Percentiles rank a stretch among this genome's conserved stretches.
Conservation (phyloP, 2,888 invertebrate genomes). For the Abrostola triplasia region DNA sequence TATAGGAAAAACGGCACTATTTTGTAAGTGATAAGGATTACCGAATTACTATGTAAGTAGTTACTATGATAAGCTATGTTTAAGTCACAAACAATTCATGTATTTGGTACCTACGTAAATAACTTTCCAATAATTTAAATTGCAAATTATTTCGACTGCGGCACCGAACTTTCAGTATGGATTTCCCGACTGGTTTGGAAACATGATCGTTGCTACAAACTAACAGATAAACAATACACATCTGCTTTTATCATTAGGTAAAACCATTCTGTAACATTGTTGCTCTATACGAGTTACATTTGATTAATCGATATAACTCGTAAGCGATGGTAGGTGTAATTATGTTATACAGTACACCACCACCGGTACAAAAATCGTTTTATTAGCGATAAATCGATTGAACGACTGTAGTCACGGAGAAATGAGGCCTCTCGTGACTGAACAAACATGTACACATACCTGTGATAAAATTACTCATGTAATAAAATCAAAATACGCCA, state of each 20-base stretch:
- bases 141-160: conserved; percentile 8
- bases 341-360: conserved; percentile 48
- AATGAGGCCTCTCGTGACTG: conserved; percentile 59
- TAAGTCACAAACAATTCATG: not conserved
- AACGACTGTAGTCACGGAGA: conserved; percentile 58
- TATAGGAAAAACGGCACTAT: too few relatives aligned
- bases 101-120: not conserved
- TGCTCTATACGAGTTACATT: too few relatives aligned
- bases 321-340: conserved; percentile 54
- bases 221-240: conserved; percentile 44
- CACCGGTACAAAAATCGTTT: conserved; percentile 64
- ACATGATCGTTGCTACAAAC: conserved; percentile 38
- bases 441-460: conserved; percentile 53
- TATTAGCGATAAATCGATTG: conserved; percentile 69
- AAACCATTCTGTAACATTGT: too few relatives aligned
- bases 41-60: too few relatives aligned
- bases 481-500: conserved; percentile 65
- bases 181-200: conserved; percentile 22
- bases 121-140: conserved; percentile 5
- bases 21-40: too few relatives aligned
- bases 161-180: not conserved
- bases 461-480: conserved; percentile 62
- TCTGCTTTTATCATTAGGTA: conserved; percentile 28
- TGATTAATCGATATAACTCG: conserved; percentile 55
- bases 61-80: too few relatives aligned